These are phyloP conservation scores for Liasis olivaceus DNA, from an alignment of 2,797 vertebrate species.

Conservation along the genomic window DNA sequence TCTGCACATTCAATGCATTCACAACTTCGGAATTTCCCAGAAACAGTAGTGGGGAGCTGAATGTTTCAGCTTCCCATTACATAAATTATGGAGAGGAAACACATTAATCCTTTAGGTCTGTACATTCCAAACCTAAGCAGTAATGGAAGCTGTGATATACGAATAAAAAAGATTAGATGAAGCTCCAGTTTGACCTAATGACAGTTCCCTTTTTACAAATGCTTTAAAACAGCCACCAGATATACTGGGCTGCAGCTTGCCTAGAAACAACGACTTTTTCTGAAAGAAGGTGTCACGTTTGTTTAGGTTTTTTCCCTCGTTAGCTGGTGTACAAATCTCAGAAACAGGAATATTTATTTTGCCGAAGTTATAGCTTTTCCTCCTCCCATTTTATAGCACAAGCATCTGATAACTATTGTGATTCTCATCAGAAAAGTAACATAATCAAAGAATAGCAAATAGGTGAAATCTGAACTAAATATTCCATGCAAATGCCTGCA, in stretches of 20 bases:
- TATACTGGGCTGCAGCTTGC: background rate
- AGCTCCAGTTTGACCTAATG: constrained; percentile 10
- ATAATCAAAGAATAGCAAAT: background rate
- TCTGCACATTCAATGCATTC: constrained; percentile 56
- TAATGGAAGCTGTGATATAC: constrained; percentile 50
- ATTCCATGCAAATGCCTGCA: background rate
- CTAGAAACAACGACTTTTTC: constrained; percentile 36
- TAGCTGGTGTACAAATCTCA: constrained; percentile 25
- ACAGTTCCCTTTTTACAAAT: constrained; percentile 38
- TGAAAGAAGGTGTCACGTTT: constrained; percentile 8
- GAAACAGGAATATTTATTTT: constrained; percentile 31
- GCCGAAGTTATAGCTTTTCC: background rate
- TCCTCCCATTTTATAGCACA: constrained; percentile 1
- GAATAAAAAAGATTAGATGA: constrained; percentile 19
- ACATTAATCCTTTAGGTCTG: constrained; percentile 48
- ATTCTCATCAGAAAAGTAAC: background rate
- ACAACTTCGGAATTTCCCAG: constrained; percentile 50
- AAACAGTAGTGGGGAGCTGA: constrained; percentile 53
- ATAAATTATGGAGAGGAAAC: constrained; percentile 45
- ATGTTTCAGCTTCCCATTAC: constrained; percentile 71
- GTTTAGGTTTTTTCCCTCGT: constrained; percentile 41
- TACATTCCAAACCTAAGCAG: constrained; percentile 62
- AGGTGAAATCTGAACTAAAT: background rate
- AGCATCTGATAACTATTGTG: background rate
- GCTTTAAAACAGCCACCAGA: constrained; percentile 19